phyloP scores from a whole-genome alignment of 2,113 vertebrate species.

The Phalacrocorax brasilianus region DNA sequence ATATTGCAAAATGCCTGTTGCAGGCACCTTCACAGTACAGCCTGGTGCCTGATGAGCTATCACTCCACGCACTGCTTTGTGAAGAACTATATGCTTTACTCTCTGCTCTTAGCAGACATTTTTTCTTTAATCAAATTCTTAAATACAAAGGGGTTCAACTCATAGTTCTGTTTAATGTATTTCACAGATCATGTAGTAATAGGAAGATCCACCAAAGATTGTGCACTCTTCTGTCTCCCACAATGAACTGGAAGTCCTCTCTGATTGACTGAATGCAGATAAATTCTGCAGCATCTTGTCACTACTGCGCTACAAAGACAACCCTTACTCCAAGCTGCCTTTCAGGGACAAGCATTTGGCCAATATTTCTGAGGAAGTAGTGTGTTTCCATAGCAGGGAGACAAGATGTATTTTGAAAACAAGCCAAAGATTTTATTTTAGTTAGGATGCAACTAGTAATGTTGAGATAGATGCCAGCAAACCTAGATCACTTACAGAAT shows the following conservation, averaged over 20 bases:
- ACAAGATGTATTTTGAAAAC: neutral
- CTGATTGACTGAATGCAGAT: neutral
- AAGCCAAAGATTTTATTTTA: neutral
- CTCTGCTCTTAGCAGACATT: neutral
- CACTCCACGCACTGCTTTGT: neutral
- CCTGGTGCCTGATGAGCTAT: neutral
- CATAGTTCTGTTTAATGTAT: neutral
- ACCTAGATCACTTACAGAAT: neutral
- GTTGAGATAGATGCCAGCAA: neutral
- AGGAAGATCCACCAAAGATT: neutral
- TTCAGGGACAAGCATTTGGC: neutral
- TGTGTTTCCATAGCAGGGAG: neutral
- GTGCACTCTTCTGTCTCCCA: neutral
- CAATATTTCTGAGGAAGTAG: neutral
- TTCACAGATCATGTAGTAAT: neutral
- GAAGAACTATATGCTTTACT: neutral
- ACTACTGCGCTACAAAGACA: neutral
- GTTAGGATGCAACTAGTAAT: neutral
- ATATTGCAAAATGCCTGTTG: rapidly evolving
- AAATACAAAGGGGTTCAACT: neutral
- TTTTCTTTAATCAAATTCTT: neutral
- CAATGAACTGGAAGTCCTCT: neutral
- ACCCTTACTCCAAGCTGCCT: neutral
- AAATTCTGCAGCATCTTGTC: neutral
- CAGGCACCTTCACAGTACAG: neutral